These are phyloP conservation scores for Isoperla grammatica DNA, from an alignment of 2,888 invertebrate species.

Conservation along the genomic window DNA sequence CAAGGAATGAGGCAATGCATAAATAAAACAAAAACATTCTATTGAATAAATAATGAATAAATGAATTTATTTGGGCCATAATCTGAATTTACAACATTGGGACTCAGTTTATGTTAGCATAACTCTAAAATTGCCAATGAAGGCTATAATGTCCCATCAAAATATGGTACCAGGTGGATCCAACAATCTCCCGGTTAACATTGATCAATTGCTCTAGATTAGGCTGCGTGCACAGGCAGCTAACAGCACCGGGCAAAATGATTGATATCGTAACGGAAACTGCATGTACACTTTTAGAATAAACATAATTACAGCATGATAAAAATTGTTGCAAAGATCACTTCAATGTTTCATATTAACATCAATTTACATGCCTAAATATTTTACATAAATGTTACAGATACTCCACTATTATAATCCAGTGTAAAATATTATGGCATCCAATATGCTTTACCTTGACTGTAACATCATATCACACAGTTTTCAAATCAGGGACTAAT, in stretches of 20 bases:
- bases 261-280: slow-evolving; percentile 21
- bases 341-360: neutral
- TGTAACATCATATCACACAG: too few relatives aligned
- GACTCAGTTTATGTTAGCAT: slow-evolving; percentile 13
- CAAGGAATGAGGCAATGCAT: neutral
- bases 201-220: slow-evolving; percentile 3
- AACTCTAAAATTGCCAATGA: neutral
- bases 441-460: too few relatives aligned
- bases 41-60: slow-evolving; percentile 22
- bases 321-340: neutral
- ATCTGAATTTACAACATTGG: slow-evolving; percentile 22
- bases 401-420: neutral
- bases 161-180: slow-evolving; percentile 15
- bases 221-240: slow-evolving; percentile 3
- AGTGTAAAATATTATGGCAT: neutral
- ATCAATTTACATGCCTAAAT: neutral
- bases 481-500: too few relatives aligned
- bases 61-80: slow-evolving; percentile 25
- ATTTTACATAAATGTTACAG: neutral
- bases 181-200: slow-evolving; percentile 6
- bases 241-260: slow-evolving; percentile 21
- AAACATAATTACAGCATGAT: neutral
- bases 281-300: slow-evolving; percentile 18
- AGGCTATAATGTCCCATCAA: neutral
- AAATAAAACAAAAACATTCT: slow-evolving; percentile 4